phyloP scores from a whole-genome alignment of 2,797 vertebrate genomes.

The Gambelia wislizenii region DNA sequence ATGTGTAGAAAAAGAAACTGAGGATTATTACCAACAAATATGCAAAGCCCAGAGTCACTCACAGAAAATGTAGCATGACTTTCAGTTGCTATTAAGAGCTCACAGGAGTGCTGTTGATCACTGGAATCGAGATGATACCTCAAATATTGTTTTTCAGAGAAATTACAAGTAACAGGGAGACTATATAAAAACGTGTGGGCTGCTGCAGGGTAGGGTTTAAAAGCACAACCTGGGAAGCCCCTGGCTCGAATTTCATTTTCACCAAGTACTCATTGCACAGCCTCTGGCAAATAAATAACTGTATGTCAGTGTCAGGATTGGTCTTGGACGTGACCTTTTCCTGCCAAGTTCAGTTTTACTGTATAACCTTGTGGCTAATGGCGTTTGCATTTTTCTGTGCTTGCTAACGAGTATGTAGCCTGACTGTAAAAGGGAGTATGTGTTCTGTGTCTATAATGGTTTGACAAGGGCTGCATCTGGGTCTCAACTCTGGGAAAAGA shows the following conservation, averaged over 20 bases:
- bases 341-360: too few relatives aligned
- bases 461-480: too few relatives aligned
- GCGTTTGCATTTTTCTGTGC: too few relatives aligned
- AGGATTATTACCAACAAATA: conserved; percentile 4
- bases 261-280: not conserved
- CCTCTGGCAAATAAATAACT: not conserved
- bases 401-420: too few relatives aligned
- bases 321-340: too few relatives aligned
- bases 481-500: too few relatives aligned
- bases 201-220: not conserved
- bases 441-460: too few relatives aligned
- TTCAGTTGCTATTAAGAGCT: not conserved
- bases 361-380: too few relatives aligned
- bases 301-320: too few relatives aligned
- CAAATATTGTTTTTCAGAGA: not conserved
- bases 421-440: too few relatives aligned
- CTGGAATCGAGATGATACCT: not conserved
- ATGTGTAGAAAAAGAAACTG: not conserved
- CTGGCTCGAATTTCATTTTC: not conserved
- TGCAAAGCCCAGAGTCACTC: not conserved
- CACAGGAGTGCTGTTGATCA: not conserved
- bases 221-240: not conserved
- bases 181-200: not conserved
- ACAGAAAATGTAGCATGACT: not conserved
- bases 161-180: too few relatives aligned